A percentile compares a stretch with the other conserved stretches of the same genome.
These are phyloP conservation scores for Lasioglossum zephyrum DNA, from an alignment of 2,888 invertebrate genomes.

Conservation along the genomic window DNA sequence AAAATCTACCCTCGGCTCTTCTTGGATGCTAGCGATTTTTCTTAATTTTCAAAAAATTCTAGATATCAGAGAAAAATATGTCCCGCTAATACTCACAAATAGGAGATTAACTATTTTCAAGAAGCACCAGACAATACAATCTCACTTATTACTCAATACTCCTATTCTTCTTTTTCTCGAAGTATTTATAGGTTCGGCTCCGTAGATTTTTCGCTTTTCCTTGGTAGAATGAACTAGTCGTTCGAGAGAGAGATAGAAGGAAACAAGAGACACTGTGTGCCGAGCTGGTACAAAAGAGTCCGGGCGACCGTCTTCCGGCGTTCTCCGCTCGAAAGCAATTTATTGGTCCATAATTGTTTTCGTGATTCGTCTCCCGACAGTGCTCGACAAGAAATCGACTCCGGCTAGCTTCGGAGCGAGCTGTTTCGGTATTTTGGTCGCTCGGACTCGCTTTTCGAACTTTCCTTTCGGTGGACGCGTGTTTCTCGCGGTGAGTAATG, in stretches of 20 bases:
- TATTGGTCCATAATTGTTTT: slow-evolving; percentile 42
- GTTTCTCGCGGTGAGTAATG: slow-evolving; percentile 26
- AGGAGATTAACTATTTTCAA: not conserved
- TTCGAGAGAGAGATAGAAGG: not conserved
- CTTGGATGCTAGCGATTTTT: not conserved
- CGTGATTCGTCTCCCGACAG: slow-evolving; percentile 25
- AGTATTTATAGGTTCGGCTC: not conserved
- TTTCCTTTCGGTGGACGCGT: not conserved
- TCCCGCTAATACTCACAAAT: not conserved
- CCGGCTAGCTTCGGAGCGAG: slow-evolving; percentile 12
- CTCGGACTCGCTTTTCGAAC: not conserved
- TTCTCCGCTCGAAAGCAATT: slow-evolving; percentile 29
- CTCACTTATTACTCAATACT: not conserved
- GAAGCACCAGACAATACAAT: not conserved
- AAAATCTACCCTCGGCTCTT: not conserved
- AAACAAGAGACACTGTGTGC: not conserved
- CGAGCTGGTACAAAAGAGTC: not conserved
- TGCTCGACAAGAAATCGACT: slow-evolving; percentile 14
- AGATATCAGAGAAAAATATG: too few relatives aligned
- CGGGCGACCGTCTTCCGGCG: slow-evolving; percentile 1
- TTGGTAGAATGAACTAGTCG: not conserved
- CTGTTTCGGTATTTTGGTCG: slow-evolving; percentile 2
- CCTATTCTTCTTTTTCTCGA: not conserved
- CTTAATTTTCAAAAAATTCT: not conserved
- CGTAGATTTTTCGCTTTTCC: not conserved